Conservation (phyloP, 2,113 vertebrate species). For the Paradoxurus hermaphroditus region DNA sequence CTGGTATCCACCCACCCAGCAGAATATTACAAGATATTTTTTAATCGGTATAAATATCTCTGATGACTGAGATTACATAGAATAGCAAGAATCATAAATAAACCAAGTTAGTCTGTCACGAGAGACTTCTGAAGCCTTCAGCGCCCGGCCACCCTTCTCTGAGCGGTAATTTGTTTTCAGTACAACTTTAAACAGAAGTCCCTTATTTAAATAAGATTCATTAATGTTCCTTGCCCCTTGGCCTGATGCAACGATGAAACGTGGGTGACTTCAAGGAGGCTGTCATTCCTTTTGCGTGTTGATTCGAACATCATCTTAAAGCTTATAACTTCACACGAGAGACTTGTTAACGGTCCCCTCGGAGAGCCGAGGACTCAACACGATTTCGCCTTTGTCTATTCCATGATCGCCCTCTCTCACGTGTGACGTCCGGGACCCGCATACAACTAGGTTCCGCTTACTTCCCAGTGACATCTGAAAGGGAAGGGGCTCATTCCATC, state of each 20-base stretch:
- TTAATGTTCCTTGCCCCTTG: background rate
- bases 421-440: background rate
- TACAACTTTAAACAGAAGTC: slow-evolving; percentile 40
- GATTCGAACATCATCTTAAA: slow-evolving; percentile 43
- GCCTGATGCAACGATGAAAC: background rate
- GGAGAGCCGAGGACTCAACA: background rate
- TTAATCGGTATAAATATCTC: background rate
- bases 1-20: background rate
- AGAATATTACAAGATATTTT: background rate
- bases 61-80: background rate
- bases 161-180: slow-evolving; percentile 10
- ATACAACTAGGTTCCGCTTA: background rate
- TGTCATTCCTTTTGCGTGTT: background rate
- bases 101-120: background rate
- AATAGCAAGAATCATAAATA: slow-evolving; percentile 22
- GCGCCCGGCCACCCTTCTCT: background rate
- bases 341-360: background rate
- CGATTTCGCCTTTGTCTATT: background rate
- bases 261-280: slow-evolving; percentile 12
- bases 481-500: background rate
- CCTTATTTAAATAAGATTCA: background rate
- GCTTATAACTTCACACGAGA: slow-evolving; percentile 29
- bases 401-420: background rate
- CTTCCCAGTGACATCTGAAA: background rate
- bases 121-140: background rate